phyloP scores from a whole-genome alignment of 2,113 vertebrate genomes.

The Reinhardtius hippoglossoides region DNA sequence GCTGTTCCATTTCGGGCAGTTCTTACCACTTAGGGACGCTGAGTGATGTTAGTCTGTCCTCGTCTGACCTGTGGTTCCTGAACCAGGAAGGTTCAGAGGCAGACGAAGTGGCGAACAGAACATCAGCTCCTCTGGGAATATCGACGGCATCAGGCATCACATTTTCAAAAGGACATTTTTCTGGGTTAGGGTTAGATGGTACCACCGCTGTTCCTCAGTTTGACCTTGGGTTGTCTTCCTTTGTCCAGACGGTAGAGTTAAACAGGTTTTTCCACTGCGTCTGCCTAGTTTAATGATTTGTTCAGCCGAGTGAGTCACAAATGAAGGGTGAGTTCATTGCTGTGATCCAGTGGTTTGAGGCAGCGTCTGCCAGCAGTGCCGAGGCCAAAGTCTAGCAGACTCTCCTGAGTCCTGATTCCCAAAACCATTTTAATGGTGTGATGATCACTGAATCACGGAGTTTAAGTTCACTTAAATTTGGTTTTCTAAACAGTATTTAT shows the following conservation, averaged over 20 bases:
- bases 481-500: background rate
- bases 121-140: slow-evolving; percentile 29
- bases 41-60: slow-evolving; percentile 48
- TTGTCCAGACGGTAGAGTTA: slow-evolving; percentile 43
- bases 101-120: slow-evolving; percentile 24
- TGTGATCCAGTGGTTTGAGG: slow-evolving; percentile 29
- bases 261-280: slow-evolving; percentile 52
- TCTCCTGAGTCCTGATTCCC: background rate
- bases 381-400: background rate
- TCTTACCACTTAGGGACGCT: slow-evolving; percentile 17
- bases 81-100: slow-evolving; percentile 29
- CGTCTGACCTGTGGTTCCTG: slow-evolving; percentile 60
- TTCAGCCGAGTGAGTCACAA: slow-evolving; percentile 52
- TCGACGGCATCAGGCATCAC: background rate
- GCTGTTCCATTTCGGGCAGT: slow-evolving; percentile 35
- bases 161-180: slow-evolving; percentile 34
- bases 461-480: background rate
- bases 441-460: background rate
- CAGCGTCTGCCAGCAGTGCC: background rate
- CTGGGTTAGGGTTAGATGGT: slow-evolving; percentile 11
- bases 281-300: slow-evolving; percentile 46
- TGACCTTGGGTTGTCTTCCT: slow-evolving; percentile 39
- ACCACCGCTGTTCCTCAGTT: slow-evolving; percentile 36
- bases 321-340: slow-evolving; percentile 21
- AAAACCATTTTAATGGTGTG: background rate